Percentiles rank a stretch among this genome's conserved stretches.
These are phyloP conservation scores for Molanna angustata DNA, from an alignment of 2,888 invertebrate species.

Conservation along the genomic window DNA sequence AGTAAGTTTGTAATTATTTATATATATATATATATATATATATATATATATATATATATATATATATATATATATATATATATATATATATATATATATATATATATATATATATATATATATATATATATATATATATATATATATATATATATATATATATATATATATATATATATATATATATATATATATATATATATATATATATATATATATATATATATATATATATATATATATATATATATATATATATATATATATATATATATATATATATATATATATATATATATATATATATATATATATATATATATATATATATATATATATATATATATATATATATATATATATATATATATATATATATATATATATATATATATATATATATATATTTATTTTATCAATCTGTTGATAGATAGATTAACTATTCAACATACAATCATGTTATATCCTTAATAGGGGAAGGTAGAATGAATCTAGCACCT, in stretches of 20 bases:
- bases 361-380: not conserved
- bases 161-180: not conserved
- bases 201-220: not conserved
- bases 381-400: not conserved
- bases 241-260: not conserved
- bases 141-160: not conserved
- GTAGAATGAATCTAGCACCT: no score
- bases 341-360: not conserved
- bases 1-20: not conserved
- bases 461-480: no score
- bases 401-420: not conserved
- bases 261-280: not conserved
- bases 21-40: not conserved
- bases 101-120: not conserved
- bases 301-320: not conserved
- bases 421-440: not conserved
- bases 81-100: not conserved
- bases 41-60: not conserved
- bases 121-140: not conserved
- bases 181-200: not conserved
- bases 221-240: not conserved
- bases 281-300: not conserved
- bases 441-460: no score
- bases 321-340: not conserved
- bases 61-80: not conserved